Evolutionary conservation across 2,113 vertebrate species (phyloP), one percentile per base, ranked within the genome.

Genomic region (Scortum barcoo): DNA sequence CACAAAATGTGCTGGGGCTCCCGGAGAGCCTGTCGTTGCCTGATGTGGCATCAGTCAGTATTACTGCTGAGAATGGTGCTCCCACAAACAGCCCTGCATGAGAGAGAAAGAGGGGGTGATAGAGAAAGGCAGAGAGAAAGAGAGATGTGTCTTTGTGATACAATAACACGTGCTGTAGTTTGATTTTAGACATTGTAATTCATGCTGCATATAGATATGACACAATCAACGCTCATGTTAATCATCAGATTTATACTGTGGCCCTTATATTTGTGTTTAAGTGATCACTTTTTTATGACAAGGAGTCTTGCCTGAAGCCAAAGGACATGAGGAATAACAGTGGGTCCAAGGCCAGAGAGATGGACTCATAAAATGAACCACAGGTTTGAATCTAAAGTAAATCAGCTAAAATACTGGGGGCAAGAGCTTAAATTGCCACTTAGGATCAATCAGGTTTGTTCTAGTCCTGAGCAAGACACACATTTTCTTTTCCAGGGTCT

Each of bases 11-110:
- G 76, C 73, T 38, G 75, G 85, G 72, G 81, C 67, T 69, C 76
- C 81, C 26, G 14, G 61, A 58, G 77, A 26, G 62, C 30, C 77
- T 91, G 86, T 53, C 24, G 16, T 24, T 68, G 78, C 73, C 79
- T 87, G 86, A 74, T 84, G 90, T 88, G 86, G 83, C 48, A 86
- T 90, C 87, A 86, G 78, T 88, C 67, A 78, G 77, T 83, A 63
- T 85, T 84, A 80, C 56, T 72, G 68, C 68, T 67, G 68, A 57
- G 80, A 76, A 54, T 17, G 57, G 72, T 76, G 24, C 63, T 76
- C 53, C 78, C 74, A 58, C 56, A 82, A 86, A 82, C 61, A 63
- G n/a, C 30, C 46, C n/a, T 38, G 33, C 63, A 73, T 8, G 16
- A 44, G 12, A 62, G 63, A 76, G 75, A 50, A 40, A 80, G n/a